Percentiles rank a stretch among this genome's conserved stretches.
These are phyloP conservation scores for Diarsia dahlii DNA, from an alignment of 2,888 invertebrate species.

Conservation along the genomic window DNA sequence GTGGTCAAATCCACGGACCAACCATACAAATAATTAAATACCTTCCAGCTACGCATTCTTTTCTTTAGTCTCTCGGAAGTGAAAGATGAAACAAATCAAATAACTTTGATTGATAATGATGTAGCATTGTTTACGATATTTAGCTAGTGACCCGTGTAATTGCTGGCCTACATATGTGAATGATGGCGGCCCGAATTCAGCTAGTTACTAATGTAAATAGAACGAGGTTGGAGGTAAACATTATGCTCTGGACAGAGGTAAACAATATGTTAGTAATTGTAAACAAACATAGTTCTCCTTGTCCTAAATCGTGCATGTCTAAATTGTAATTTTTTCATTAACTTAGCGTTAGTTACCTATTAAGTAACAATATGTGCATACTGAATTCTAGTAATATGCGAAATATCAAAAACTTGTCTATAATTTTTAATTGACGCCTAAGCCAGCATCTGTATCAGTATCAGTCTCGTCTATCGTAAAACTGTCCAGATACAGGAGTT, in stretches of 20 bases:
- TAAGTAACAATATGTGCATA: neutral
- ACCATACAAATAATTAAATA: neutral
- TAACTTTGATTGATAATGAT: slow-evolving; percentile 45
- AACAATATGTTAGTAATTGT: slow-evolving; percentile 10
- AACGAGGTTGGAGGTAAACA: slow-evolving; percentile 5
- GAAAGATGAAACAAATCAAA: slow-evolving; percentile 10
- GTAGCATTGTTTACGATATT: slow-evolving; percentile 23
- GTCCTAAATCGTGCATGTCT: neutral
- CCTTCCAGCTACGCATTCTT: neutral
- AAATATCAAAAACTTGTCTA: no score
- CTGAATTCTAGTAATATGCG: neutral
- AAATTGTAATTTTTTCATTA: neutral
- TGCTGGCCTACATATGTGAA: slow-evolving; percentile 43
- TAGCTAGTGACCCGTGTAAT: slow-evolving; percentile 11
- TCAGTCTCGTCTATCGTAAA: no score
- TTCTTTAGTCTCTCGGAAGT: neutral
- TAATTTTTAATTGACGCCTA: no score
- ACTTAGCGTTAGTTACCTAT: neutral
- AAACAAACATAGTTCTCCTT: neutral
- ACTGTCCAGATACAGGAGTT: no score
- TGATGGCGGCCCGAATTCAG: slow-evolving; percentile 12
- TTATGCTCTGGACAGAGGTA: slow-evolving; percentile 2
- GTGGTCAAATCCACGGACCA: neutral
- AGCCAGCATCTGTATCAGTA: no score
- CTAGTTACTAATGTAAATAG: slow-evolving; percentile 30